Base-by-base conservation (phyloP, 1,140 invertebrate genomes). In the Drosophila neocordata region DNA sequence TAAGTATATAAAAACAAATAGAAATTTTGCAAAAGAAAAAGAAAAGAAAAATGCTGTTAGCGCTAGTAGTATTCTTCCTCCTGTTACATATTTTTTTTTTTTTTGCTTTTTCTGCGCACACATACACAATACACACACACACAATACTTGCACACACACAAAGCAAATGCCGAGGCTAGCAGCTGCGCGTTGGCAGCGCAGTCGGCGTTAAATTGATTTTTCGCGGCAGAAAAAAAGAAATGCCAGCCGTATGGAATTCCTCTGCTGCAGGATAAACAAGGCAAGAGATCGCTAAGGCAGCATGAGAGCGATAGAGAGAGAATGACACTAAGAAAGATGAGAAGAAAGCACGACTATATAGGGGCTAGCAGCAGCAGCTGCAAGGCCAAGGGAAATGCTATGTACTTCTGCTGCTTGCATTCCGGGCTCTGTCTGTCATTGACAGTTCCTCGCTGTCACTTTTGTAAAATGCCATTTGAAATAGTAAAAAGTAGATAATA, bases 1-100 rank as follows among this genome's bases (percentile, higher is more conserved):
- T 93, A 89, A 93, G 93, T 93, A 78, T 9, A 51, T 35, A 56
- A 51, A 53, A n/a, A 63, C 15, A 48, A 48, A 48, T 48, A 48
- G 15, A 63, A 51, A 73, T 55, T 57, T 64, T 27, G 27, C 52
- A 31, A 61, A 48, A 48, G 9, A 15, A 44, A 41, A 44, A 44
- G 13, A 48, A 48, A 20, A 31, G 6, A 31, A 31, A 44, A 65
- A 37, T 51, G 65, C 35, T 55, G 64, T 44, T 65, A 73, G 69
- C 27, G 52, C 65, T 48, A 13, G 8, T 44, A 48, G 41, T 48
- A 48, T 18, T 68, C 62, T 77, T 64, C 66, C 35, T 64, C 58
- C 65, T 35, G 67, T 77, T 80, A 63, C 72, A 62, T 71, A 51
- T 67, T 70, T 77, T 73, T 80, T 77, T 73, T 80, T 84, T 75